Evolutionary conservation across 2,113 vertebrate species (phyloP), one percentile per base, ranked within the genome.

Genomic region (Egretta garzetta): DNA sequence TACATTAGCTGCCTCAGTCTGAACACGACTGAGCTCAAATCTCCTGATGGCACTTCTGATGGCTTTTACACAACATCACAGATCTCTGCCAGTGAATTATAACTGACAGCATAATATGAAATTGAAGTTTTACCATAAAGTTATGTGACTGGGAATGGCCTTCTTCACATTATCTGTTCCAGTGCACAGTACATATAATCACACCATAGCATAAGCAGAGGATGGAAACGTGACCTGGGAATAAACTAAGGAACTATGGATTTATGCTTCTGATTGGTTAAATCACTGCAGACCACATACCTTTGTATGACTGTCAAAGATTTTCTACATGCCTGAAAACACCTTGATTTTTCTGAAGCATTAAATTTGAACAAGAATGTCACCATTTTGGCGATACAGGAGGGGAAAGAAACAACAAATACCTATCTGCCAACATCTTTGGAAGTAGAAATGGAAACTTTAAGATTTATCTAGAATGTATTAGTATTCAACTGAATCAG

Each of bases 361-460:
- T 21, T 50, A 39, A 30, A 79, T 68, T 14, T 58, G 6, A 66
- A 53, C 8, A 41, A 16, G 8, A 73, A 53, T 8, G 4, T 70
- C 1, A 0, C 7, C 14, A 30, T 24, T 73, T 33, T 50, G 8
- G 30, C 30, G 19, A 76, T 12, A 37, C 0, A 3, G 2, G 9
- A 14, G 5, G 10, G 3, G 1, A 22, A 60, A 52, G 15, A 73
- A 62, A 47, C 10, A 58, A 64, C 30, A 55, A 75, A 67, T 24
- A 71, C 0, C 0, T 21, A 66, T 18, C 8, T 58, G 50, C 18
- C 37, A 26, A 12, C 1, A 5, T 18, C 13, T 87, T 22, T 30
- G 35, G 19, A 20, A 83, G 49, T 4, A 50, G 18, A 80, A 70
- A 52, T 2, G 1, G 17, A 32, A 74, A 23, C 71, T 41, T 50